Percentiles rank a stretch among this genome's conserved stretches.
These are phyloP conservation scores for Sesia bembeciformis DNA, from an alignment of 2,888 invertebrate species.

Conservation along the genomic window DNA sequence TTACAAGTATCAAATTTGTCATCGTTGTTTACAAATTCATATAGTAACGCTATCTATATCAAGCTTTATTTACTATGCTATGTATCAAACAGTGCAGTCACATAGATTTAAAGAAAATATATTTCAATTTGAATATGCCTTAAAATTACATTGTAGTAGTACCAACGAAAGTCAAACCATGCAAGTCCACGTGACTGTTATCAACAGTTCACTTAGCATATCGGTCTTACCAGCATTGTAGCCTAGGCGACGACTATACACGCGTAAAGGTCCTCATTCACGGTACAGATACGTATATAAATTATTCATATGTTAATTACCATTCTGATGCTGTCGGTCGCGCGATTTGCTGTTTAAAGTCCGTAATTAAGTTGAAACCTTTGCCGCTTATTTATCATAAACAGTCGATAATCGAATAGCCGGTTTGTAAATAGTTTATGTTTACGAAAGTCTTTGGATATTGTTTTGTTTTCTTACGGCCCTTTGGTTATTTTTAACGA, in stretches of 20 bases:
- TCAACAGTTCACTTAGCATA: slow-evolving; percentile 67
- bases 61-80: no score
- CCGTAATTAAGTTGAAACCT: neutral
- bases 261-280: slow-evolving; percentile 29
- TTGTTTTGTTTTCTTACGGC: no score
- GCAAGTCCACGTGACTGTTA: slow-evolving; percentile 52
- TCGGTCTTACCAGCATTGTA: slow-evolving; percentile 47
- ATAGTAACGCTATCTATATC: no score
- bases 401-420: neutral
- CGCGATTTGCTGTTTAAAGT: neutral
- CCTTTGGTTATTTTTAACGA: no score
- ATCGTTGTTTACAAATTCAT: no score
- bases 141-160: neutral
- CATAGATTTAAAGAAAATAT: neutral
- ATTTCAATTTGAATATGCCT: neutral
- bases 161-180: slow-evolving; percentile 14
- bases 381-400: neutral
- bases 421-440: no score
- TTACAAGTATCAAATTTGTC: no score
- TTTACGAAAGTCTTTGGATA: no score
- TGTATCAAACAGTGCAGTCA: no score
- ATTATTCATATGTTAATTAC: neutral
- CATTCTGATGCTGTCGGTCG: neutral
- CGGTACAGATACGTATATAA: neutral
- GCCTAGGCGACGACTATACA: slow-evolving; percentile 38